Conservation (phyloP, 2,888 invertebrate genomes). For the Nomada fucata region DNA sequence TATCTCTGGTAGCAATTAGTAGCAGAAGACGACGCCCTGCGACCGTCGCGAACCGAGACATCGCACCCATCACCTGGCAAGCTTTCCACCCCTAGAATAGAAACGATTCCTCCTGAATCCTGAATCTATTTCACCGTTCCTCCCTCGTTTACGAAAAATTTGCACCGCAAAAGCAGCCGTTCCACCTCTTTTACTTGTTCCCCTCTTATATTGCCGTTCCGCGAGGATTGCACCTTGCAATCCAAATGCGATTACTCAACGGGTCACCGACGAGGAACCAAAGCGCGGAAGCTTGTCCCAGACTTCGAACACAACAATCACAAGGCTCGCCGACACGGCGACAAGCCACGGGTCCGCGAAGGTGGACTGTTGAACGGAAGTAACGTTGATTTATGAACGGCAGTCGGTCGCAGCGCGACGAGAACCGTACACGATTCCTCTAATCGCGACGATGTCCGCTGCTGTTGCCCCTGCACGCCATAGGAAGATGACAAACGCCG, state of each 20-base stretch:
- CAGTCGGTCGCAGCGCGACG: constrained; percentile 33
- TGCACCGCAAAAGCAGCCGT: not conserved
- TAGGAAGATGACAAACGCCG: constrained; percentile 48
- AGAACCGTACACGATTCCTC: constrained; percentile 57
- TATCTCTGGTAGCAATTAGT: too few species aligned
- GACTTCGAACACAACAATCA: not conserved
- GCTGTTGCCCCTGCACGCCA: constrained; percentile 21
- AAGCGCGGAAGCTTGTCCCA: not conserved
- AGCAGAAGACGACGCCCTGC: too few species aligned
- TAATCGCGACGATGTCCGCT: constrained; percentile 69
- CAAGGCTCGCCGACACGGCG: not conserved
- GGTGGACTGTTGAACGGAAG: constrained; percentile 41
- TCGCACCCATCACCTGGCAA: constrained; percentile 51
- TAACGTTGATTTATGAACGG: constrained; percentile 62
- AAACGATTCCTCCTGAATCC: constrained; percentile 65
- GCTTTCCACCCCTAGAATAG: constrained; percentile 54
- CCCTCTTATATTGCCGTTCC: too few species aligned
- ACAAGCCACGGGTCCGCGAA: not conserved
- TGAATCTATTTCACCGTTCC: constrained; percentile 37
- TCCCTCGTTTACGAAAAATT: constrained; percentile 47
- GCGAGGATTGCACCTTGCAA: too few species aligned
- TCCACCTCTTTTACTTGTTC: not conserved
- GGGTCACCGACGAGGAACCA: too few species aligned
- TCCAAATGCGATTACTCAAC: too few species aligned
- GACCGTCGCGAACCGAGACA: constrained; percentile 58